phyloP scores from a whole-genome alignment of 2,888 invertebrate species.

The Pseudoips prasinana region DNA sequence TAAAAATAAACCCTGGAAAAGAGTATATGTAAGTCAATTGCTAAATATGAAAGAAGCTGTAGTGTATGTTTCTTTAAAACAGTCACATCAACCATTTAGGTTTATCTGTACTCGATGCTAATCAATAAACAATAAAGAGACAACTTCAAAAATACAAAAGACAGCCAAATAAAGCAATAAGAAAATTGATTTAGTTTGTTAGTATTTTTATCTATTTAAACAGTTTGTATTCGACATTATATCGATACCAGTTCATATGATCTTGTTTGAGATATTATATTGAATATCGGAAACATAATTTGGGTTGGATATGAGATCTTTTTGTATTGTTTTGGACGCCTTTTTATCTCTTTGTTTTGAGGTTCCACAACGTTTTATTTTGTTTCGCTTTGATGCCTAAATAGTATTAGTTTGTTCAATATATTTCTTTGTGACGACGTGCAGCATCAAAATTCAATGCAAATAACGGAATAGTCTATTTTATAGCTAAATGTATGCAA shows the following conservation, averaged over 20 bases:
- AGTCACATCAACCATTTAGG: too few species aligned
- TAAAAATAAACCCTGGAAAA: too few species aligned
- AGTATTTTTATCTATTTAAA: too few species aligned
- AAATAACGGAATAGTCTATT: conserved; percentile 16
- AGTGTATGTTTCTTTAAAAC: too few species aligned
- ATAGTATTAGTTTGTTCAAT: conserved; percentile 21
- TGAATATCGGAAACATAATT: conserved; percentile 73
- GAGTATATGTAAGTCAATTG: too few species aligned
- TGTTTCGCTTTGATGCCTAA: conserved; percentile 37
- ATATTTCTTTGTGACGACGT: conserved; percentile 13
- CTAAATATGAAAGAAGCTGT: too few species aligned
- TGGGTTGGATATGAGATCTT: conserved; percentile 66
- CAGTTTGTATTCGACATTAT: too few species aligned
- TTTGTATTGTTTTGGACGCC: conserved; percentile 58
- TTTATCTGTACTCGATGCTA: too few species aligned
- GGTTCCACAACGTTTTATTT: conserved; percentile 58
- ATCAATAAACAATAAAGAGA: too few species aligned
- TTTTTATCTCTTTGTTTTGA: conserved; percentile 52
- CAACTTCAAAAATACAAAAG: too few species aligned
- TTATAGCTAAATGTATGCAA: conserved; percentile 22
- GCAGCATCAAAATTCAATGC: conserved; percentile 7
- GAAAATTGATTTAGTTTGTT: too few species aligned
- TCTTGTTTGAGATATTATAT: conserved; percentile 68
- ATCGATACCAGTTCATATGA: conserved; percentile 55
- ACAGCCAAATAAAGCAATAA: too few species aligned